A percentile compares a stretch with the other conserved stretches of the same genome.
Conservation (phyloP, 37 sponge, comb jelly and placozoan species). For the Dysidea cf. avara region DNA sequence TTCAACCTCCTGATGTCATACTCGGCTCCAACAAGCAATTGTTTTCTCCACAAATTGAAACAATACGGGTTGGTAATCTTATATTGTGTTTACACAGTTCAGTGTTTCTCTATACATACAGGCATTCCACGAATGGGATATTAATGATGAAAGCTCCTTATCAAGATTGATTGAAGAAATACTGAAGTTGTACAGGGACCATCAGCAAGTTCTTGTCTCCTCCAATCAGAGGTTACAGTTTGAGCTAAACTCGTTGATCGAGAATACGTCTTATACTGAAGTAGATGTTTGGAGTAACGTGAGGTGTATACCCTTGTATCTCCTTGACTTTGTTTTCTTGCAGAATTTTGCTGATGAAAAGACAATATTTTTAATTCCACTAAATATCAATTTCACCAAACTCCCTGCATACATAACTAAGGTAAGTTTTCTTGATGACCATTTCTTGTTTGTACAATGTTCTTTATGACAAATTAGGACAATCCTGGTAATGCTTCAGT, state of each 20-base stretch:
- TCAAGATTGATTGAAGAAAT: constrained; percentile 47
- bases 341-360: constrained; percentile 38
- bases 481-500: constrained; percentile 50
- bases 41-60: constrained; percentile 64
- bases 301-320: background rate
- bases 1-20: constrained; percentile 75
- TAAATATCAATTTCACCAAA: constrained; percentile 35
- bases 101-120: constrained; percentile 15
- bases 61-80: constrained; percentile 35
- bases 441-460: background rate
- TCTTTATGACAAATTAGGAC: constrained; percentile 19
- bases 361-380: constrained; percentile 56
- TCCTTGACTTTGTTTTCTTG: background rate
- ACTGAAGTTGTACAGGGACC: constrained; percentile 47
- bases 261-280: constrained; percentile 29
- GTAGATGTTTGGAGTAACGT: constrained; percentile 38
- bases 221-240: constrained; percentile 55
- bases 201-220: constrained; percentile 19
- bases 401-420: constrained; percentile 52
- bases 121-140: constrained; percentile 38
- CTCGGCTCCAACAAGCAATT: constrained; percentile 54
- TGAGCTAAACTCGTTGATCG: constrained; percentile 51
- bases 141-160: constrained; percentile 12
- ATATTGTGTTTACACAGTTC: background rate
- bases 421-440: constrained; percentile 5